phyloP scores from a whole-genome alignment of 2,797 vertebrate genomes.

The Ispidina picta region DNA sequence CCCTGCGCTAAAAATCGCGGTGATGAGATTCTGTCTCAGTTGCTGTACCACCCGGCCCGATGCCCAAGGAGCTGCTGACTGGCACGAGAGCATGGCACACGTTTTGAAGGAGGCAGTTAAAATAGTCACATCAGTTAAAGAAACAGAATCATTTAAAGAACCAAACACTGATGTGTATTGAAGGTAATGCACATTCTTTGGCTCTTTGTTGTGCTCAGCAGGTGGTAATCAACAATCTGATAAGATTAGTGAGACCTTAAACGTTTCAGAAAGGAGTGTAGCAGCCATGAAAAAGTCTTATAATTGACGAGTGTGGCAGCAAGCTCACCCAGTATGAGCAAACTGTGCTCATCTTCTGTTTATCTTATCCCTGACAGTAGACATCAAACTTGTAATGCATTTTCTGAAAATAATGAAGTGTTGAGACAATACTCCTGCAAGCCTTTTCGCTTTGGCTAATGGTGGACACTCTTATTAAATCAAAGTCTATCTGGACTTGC shows the following conservation, averaged over 20 bases:
- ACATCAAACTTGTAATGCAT: slow-evolving; percentile 41
- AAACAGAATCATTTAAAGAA: neutral
- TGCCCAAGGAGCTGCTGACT: neutral
- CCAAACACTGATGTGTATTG: slow-evolving; percentile 56
- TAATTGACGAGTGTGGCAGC: slow-evolving; percentile 18
- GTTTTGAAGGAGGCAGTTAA: neutral
- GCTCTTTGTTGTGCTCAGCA: slow-evolving; percentile 82
- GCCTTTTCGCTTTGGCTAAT: slow-evolving; percentile 18
- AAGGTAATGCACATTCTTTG: slow-evolving; percentile 81
- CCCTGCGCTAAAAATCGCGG: neutral
- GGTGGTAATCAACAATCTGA: slow-evolving; percentile 81
- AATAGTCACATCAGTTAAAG: slow-evolving; percentile 5
- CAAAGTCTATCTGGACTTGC: neutral
- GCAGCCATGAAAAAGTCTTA: slow-evolving; percentile 55
- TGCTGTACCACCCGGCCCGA: rapidly evolving
- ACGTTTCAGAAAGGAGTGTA: slow-evolving; percentile 65
- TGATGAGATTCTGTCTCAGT: neutral
- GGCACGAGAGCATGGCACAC: rapidly evolving
- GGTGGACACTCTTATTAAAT: neutral
- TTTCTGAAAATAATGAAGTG: slow-evolving; percentile 49
- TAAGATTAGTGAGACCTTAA: slow-evolving; percentile 82
- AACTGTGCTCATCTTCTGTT: slow-evolving; percentile 20
- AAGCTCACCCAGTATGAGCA: neutral
- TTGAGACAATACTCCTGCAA: neutral
- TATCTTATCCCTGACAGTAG: slow-evolving; percentile 28